Conservation (phyloP, 2,888 invertebrate species). For the Spilosoma lubricipeda region DNA sequence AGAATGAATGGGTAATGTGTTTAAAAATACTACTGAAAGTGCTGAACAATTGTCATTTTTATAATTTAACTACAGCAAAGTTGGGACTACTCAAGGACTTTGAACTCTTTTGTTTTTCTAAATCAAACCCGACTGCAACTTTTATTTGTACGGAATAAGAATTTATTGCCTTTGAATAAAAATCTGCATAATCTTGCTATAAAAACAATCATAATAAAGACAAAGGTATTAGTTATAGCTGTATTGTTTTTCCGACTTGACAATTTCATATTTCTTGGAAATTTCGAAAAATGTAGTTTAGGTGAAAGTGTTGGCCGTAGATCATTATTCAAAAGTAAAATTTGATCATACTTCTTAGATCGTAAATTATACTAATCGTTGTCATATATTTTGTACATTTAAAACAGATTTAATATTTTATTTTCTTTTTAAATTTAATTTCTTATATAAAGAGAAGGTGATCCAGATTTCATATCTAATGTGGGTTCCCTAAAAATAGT, state of each 20-base stretch:
- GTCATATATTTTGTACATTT: no score
- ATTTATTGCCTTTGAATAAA: background rate
- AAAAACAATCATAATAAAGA: background rate
- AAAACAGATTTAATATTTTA: background rate
- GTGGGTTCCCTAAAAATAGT: background rate
- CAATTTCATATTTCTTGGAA: background rate
- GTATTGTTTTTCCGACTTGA: background rate
- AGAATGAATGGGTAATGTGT: constrained; percentile 9
- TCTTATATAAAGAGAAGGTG: background rate
- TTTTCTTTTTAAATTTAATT: background rate
- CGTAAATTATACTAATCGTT: background rate
- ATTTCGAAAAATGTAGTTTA: background rate
- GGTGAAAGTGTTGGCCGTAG: no score
- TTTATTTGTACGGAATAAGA: background rate
- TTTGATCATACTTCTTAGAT: background rate
- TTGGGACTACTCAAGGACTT: background rate
- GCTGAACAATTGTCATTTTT: background rate
- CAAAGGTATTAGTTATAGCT: background rate
- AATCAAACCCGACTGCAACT: background rate
- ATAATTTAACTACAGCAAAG: background rate
- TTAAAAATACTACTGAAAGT: background rate
- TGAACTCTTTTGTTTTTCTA: background rate
- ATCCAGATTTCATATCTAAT: no score
- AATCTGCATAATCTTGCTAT: background rate
- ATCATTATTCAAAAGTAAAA: no score